phyloP scores from a whole-genome alignment of 1,140 invertebrate species.

The Cepaea nemoralis region DNA sequence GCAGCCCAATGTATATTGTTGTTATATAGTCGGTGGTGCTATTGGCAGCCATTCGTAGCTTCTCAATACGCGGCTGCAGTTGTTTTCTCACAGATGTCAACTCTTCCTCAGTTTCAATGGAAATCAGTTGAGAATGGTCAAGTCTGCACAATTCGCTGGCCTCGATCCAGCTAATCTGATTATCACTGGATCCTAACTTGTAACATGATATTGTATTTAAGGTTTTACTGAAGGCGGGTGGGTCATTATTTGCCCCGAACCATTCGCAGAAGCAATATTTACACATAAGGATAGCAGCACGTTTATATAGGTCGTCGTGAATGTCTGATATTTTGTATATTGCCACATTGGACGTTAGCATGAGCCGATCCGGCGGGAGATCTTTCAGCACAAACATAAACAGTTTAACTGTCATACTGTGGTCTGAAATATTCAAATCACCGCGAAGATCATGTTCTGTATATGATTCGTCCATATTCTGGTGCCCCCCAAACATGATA shows the following conservation, averaged over 20 bases:
- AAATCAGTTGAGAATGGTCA: background rate
- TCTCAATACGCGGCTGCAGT: background rate
- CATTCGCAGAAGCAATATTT: background rate
- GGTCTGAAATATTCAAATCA: background rate
- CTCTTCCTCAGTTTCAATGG: slow-evolving; percentile 2
- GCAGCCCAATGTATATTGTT: background rate
- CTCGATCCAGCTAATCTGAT: background rate
- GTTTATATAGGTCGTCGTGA: background rate
- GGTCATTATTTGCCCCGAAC: background rate
- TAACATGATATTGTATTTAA: background rate
- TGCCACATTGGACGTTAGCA: background rate
- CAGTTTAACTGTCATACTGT: background rate
- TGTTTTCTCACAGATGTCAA: background rate
- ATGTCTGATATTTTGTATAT: background rate
- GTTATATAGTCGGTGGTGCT: too few relatives aligned
- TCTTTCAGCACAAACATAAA: background rate
- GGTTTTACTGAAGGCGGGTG: background rate
- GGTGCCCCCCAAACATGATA: too few relatives aligned
- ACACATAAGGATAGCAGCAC: background rate
- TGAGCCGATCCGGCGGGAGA: background rate
- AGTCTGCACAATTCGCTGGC: background rate
- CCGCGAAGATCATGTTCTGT: background rate
- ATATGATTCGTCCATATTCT: background rate
- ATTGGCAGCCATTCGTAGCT: background rate
- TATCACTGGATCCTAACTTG: background rate